phyloP scores from a whole-genome alignment of 2,113 vertebrate genomes.

The Amphiprion percula region DNA sequence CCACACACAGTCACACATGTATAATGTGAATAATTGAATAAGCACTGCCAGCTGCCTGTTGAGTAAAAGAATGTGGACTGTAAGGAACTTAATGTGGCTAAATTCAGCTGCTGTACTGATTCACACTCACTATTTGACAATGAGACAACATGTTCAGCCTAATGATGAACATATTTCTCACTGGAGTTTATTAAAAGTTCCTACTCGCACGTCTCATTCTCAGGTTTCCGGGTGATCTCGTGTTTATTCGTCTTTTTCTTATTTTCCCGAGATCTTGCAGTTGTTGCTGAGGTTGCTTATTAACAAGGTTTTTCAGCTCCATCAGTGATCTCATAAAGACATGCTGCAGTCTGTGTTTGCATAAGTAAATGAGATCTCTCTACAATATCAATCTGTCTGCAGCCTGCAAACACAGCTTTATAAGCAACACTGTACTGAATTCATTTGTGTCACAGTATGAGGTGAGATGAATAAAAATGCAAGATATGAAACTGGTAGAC shows the following conservation, averaged over 20 bases:
- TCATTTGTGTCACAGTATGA: neutral
- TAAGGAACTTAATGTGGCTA: neutral
- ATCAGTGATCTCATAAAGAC: conserved; percentile 71
- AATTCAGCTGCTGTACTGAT: neutral
- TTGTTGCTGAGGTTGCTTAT: conserved; percentile 6
- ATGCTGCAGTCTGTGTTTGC: conserved; percentile 80
- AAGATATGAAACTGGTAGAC: neutral
- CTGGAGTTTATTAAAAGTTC: neutral
- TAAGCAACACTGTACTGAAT: conserved; percentile 23
- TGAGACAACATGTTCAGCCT: neutral
- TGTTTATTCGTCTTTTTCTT: neutral
- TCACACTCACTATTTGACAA: conserved; percentile 2
- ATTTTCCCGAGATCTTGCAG: neutral
- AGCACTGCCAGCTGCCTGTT: neutral
- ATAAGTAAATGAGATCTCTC: conserved; percentile 60
- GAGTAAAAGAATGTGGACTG: neutral
- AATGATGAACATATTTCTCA: neutral
- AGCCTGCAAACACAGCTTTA: neutral
- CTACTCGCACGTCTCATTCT: neutral
- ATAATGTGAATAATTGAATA: accelerated
- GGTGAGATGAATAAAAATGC: neutral
- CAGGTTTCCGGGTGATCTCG: neutral
- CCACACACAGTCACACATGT: neutral
- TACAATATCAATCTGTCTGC: neutral
- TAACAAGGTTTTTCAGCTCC: conserved; percentile 75